Percentiles rank a stretch among this genome's conserved stretches.
Conservation (phyloP, 2,113 vertebrate genomes). For the Psophia crepitans region DNA sequence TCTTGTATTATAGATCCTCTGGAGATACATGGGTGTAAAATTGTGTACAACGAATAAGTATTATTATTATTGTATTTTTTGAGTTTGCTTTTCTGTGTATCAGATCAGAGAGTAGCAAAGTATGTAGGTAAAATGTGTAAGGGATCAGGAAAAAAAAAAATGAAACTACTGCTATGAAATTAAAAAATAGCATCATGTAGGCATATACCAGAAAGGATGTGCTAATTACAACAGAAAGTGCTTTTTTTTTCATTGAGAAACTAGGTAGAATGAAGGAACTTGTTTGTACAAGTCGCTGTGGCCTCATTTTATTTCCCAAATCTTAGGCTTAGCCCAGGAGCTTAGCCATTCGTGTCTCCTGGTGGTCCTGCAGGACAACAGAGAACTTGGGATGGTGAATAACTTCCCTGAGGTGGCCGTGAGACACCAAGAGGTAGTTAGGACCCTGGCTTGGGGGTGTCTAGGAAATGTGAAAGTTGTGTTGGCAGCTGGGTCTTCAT, state of each 20-base stretch:
- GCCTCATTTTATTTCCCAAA: neutral
- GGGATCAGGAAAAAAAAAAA: neutral
- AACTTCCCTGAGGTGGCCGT: neutral
- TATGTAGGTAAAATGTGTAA: neutral
- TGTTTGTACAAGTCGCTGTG: neutral
- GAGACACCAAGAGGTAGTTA: neutral
- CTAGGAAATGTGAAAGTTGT: neutral
- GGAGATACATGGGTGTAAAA: neutral
- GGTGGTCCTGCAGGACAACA: neutral
- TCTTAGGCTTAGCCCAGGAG: neutral
- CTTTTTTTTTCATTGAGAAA: neutral
- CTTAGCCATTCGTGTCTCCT: fast-evolving
- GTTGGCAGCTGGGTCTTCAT: neutral
- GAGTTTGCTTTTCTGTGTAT: neutral
- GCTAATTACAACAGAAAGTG: neutral
- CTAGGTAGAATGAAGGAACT: neutral
- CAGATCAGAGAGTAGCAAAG: neutral
- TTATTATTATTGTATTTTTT: neutral
- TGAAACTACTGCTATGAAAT: neutral
- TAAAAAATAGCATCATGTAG: neutral
- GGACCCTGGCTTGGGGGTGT: neutral
- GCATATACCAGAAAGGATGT: fast-evolving
- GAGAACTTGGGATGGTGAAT: neutral
- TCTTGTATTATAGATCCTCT: neutral
- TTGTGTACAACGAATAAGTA: neutral